Percentiles rank a stretch among this genome's conserved stretches.
These are phyloP conservation scores for Enchytraeus crypticus DNA, from an alignment of 2,888 invertebrate genomes.

Conservation along the genomic window DNA sequence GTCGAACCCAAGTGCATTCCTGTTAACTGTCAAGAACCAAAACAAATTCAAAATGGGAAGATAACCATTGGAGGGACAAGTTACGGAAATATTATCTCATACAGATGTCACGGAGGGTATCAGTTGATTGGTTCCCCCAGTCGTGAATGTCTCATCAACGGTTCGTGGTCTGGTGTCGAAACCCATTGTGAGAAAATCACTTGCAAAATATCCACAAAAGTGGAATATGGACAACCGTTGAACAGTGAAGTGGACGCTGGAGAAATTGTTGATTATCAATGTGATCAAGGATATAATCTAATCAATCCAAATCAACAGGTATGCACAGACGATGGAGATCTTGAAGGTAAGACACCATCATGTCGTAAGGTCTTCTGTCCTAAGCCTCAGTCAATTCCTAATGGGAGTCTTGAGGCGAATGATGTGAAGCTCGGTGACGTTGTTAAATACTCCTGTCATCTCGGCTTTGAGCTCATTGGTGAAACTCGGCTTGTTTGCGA, in stretches of 20 bases:
- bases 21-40: conserved; percentile 29
- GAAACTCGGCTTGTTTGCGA: conserved; percentile 58
- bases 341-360: conserved; percentile 6
- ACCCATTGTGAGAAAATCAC: conserved; percentile 12
- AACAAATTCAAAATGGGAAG: background rate
- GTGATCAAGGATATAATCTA: conserved; percentile 31
- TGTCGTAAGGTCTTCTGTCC: conserved; percentile 9
- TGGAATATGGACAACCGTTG: conserved; percentile 28
- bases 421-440: background rate
- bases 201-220: conserved; percentile 1
- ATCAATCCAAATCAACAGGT: conserved; percentile 5
- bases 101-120: conserved; percentile 12
- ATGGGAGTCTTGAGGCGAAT: conserved; percentile 7
- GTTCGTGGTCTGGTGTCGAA: conserved; percentile 16
- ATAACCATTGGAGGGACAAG: conserved; percentile 13
- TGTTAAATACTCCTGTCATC: conserved; percentile 53
- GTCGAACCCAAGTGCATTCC: conserved; percentile 34
- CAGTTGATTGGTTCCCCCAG: background rate
- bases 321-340: conserved; percentile 13
- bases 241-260: conserved; percentile 5
- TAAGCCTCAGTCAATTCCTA: conserved; percentile 9
- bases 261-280: conserved; percentile 13
- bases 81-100: conserved; percentile 13
- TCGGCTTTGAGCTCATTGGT: conserved; percentile 55
- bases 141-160: conserved; percentile 16